phyloP scores from a whole-genome alignment of 2,113 vertebrate species.

The Brevimyrus niger region DNA sequence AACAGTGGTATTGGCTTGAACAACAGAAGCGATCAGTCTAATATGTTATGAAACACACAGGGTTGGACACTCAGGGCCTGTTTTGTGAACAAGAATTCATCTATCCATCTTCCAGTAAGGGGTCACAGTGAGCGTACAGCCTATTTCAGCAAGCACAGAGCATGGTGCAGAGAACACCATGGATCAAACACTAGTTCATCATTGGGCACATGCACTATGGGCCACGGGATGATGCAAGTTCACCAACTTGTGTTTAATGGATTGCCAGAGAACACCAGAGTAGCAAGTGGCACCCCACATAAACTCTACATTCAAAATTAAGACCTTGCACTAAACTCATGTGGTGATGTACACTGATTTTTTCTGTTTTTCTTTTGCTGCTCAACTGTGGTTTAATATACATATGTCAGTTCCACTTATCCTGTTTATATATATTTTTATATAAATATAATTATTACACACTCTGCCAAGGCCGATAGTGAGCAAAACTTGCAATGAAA shows the following conservation, averaged over 20 bases:
- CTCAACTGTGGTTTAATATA: too few species aligned
- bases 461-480: too few species aligned
- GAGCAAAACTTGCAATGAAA: too few species aligned
- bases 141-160: background rate
- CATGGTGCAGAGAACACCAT: background rate
- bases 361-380: too few species aligned
- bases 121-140: background rate
- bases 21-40: constrained; percentile 25
- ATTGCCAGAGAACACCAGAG: background rate
- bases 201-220: background rate
- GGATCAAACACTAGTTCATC: background rate
- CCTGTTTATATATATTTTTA: too few species aligned
- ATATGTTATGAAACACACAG: background rate
- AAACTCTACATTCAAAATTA: background rate
- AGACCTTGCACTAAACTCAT: too few species aligned
- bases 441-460: too few species aligned
- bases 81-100: background rate
- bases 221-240: background rate
- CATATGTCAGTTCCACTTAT: too few species aligned
- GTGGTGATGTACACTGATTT: too few species aligned
- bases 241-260: background rate
- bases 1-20: background rate
- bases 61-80: background rate
- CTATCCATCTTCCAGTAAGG: background rate
- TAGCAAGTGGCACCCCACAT: background rate